These are phyloP conservation scores for Saguinus imperator DNA, from an alignment of 2,113 vertebrate genomes.

Conservation along the genomic window DNA sequence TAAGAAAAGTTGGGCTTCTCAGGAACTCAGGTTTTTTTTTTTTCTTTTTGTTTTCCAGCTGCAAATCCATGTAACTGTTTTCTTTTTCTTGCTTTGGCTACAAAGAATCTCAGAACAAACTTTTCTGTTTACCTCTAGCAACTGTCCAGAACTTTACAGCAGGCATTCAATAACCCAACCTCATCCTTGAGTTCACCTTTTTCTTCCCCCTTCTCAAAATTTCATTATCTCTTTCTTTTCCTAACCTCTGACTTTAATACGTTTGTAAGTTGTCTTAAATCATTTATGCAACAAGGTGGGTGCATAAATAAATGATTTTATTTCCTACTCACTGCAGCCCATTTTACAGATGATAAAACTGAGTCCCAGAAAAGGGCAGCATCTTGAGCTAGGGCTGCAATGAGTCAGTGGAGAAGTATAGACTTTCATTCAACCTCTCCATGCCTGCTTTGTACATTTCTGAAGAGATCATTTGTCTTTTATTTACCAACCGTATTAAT, in stretches of 20 bases:
- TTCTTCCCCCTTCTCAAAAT: not conserved
- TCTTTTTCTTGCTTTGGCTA: not conserved
- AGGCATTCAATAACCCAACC: not conserved
- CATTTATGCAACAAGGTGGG: not conserved
- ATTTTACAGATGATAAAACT: not conserved
- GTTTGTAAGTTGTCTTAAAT: not conserved
- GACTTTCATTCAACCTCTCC: not conserved
- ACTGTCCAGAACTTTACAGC: not conserved
- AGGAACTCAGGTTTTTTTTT: not conserved
- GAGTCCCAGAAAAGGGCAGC: not conserved
- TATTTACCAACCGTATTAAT: not conserved
- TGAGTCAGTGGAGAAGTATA: not conserved
- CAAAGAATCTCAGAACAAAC: not conserved
- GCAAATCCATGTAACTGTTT: not conserved
- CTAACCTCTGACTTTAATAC: not conserved
- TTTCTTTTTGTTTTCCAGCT: not conserved
- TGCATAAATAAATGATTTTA: not conserved
- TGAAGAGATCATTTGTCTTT: not conserved
- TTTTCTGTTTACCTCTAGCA: not conserved
- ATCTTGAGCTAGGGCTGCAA: not conserved
- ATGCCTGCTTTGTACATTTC: not conserved
- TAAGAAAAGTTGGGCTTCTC: conserved; percentile 25
- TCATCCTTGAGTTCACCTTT: not conserved
- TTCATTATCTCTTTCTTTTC: not conserved
- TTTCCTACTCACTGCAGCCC: not conserved